Evolutionary conservation across 2,113 vertebrate genomes (phyloP), one percentile per base, ranked within the genome.

Genomic region (Petroica traversi): DNA sequence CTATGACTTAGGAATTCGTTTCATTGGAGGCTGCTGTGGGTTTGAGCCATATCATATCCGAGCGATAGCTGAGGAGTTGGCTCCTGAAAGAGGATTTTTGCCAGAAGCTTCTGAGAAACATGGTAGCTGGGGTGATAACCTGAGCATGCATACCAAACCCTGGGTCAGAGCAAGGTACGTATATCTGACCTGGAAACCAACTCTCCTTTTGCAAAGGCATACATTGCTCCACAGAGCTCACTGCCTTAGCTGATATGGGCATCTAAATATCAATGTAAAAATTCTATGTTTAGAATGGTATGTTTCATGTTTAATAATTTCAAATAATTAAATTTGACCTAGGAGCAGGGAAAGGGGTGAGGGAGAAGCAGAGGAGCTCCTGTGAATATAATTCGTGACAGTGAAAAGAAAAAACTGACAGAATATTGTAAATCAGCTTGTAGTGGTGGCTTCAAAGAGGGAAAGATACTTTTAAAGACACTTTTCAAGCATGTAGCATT

Each of bases 71-170:
- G 99, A 99, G 96, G 99, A 99, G 93, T 97, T 99, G 96, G 98
- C 97, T 25, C 83, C 98, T 4, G 99, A 99, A 96, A 98, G 98
- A 84, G 99, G 99, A 7, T 97, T 98, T 95, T 93, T 99, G 83
- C 99, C 99, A 5, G 90, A 95, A 26, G 99, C 98, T 45, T 99
- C 99, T 4, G 98, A 99, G 90, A 99, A 99, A 92, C 99, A 99
- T 9, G 99, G 99, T 57, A 96, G 36, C 94, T 99, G 99, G 99
- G 99, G 99, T 1, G 95, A 97, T 34, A 97, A 97, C 46, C 96
- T 99, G 85, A 97, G 98, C 86, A 99, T 99, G 99, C 99, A 99
- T 95, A 99, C 99, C 14, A 99, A 99, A 91, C 99, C 99, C 16
- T 99, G 99, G 99, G 98, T 99, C 92, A 97, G 99, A 98, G 99